phyloP scores from a whole-genome alignment of 2,888 invertebrate genomes.

The Branchellion lobata region DNA sequence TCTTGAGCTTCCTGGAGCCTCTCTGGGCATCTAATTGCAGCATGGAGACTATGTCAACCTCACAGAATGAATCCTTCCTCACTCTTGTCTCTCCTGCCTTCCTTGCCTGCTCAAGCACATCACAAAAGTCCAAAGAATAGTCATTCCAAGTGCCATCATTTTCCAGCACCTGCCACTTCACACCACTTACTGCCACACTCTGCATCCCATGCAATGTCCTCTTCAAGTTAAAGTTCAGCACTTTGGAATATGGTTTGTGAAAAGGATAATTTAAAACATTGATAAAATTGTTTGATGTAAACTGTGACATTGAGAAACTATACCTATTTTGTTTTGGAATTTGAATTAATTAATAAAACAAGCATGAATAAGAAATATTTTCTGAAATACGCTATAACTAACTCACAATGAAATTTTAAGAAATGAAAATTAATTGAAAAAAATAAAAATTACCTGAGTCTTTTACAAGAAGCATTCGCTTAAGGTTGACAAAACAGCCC shows the following conservation, averaged over 20 bases:
- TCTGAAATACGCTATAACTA: too few species aligned
- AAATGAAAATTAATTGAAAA: not conserved
- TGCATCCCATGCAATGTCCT: not conserved
- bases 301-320: not conserved
- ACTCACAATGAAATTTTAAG: too few species aligned
- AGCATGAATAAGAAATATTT: too few species aligned
- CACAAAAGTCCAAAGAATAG: not conserved
- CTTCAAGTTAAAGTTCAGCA: not conserved
- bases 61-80: not conserved
- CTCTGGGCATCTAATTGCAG: not conserved
- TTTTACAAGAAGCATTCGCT: not conserved
- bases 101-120: not conserved
- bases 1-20: not conserved
- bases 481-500: not conserved
- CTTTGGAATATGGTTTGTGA: too few species aligned
- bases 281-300: not conserved
- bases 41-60: not conserved
- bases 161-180: constrained; percentile 5
- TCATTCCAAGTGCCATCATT: not conserved
- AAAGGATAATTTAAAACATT: not conserved
- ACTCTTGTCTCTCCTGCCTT: not conserved
- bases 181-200: not conserved
- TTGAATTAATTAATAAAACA: too few species aligned
- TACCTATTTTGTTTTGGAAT: too few species aligned
- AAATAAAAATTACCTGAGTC: not conserved